Evolutionary conservation across 1,140 invertebrate species (phyloP).

Genomic region (Drosophila pandora): DNA sequence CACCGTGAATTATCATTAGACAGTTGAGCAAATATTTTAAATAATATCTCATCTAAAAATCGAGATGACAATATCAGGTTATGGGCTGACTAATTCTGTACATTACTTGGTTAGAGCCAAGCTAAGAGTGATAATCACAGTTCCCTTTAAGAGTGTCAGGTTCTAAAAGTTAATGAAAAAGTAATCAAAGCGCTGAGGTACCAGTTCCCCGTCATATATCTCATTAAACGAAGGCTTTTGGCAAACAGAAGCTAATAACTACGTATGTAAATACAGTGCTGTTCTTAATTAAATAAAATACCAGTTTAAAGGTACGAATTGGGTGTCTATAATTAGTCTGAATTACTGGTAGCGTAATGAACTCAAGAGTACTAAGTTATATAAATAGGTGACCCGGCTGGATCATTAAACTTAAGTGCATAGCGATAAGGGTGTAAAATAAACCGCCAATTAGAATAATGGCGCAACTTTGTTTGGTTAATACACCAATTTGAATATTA

Average conservation of each 20-base stretch:
- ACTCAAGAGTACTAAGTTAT: constrained; percentile 10
- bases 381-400: constrained; percentile 1
- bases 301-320: constrained; percentile 13
- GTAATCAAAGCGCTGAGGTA: constrained; percentile 10
- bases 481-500: constrained; percentile 2
- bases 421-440: constrained; percentile 1
- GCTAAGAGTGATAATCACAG: constrained; percentile 50
- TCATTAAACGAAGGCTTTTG: constrained; percentile 9
- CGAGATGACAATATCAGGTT: neutral
- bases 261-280: constrained; percentile 8
- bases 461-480: neutral
- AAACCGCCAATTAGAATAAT: constrained; percentile 8
- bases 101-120: neutral
- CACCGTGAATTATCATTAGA: neutral
- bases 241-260: neutral
- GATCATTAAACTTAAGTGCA: constrained; percentile 11
- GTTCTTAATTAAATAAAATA: neutral
- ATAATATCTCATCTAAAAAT: neutral
- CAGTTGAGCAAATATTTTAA: neutral
- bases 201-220: too few relatives aligned
- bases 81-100: neutral
- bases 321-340: constrained; percentile 16
- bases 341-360: constrained; percentile 2
- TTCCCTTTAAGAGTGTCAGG: neutral
- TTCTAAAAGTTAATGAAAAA: constrained; percentile 4